Base-by-base conservation (phyloP, 2,113 vertebrate species). In the Festucalex cinctus region DNA sequence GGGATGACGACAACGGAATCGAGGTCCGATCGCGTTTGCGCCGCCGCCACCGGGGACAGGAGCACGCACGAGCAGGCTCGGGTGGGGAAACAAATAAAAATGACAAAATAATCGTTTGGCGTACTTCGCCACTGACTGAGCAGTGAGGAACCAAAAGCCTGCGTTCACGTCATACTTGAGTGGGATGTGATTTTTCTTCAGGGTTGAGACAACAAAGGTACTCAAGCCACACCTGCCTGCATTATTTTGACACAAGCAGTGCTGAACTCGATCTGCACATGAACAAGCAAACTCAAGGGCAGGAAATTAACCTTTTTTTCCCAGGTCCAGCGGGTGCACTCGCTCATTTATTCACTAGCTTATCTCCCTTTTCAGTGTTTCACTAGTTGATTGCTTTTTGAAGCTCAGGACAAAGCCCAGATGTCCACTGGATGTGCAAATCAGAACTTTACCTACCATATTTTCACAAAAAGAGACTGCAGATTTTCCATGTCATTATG, bases 201-300 rank as follows among this genome's bases (percentile, higher is more conserved):
- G 68, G 43, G 69, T 61, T 76, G 69, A 75, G 4, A 64, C 74
- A 84, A 79, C 81, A 82, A 83, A 79, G 77, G 78, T 76, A 76
- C 84, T 85, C 86, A 75, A 82, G 79, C 36, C 83, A 74, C 83
- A 89, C 81, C 84, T 85, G 83, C 63, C 49, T 53, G 84, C 83
- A 84, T 81, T 86, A 81, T 86, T 85, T 84, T 75, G 22, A 43
- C 76, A 71, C 69, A 76, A 81, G 78, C 65, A 76, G 81, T 59
- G 66, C 63, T 71, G 70, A 65, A 77, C 77, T 73, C 57, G 19
- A 53, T 76, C 70, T 17, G 69, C 19, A 10, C 74, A 70, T 80
- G 78, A 81, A 76, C 82, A 80, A 24, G 70, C 81, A 67, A 80
- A 80, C 69, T 83, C 81, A 81, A 84, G 76, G 78, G 76, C 81